phyloP scores from a whole-genome alignment of 2,888 invertebrate species.

The Monoplex corrugatus region DNA sequence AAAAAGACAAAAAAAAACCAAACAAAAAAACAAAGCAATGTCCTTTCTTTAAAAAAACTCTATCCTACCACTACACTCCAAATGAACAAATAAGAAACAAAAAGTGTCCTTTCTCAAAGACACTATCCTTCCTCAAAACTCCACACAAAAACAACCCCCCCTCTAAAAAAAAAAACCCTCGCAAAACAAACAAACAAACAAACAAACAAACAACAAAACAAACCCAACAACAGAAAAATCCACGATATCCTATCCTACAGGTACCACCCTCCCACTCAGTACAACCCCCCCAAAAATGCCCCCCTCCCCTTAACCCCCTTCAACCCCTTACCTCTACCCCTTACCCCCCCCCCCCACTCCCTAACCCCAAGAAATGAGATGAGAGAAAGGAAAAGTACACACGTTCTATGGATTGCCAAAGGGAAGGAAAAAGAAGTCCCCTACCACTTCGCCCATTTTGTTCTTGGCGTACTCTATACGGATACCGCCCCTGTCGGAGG shows the following conservation, averaged over 20 bases:
- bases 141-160: not conserved
- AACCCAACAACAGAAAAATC: not conserved
- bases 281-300: no score
- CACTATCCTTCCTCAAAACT: not conserved
- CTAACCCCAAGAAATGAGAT: no score
- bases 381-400: constrained; percentile 5
- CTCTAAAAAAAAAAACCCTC: not conserved
- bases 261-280: not conserved
- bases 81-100: no score
- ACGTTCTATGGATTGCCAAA: constrained; percentile 57
- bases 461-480: constrained; percentile 99
- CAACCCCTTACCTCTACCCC: not conserved
- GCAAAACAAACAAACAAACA: not conserved
- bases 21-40: not conserved
- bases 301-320: not conserved
- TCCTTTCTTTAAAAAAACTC: not conserved
- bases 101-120: no score
- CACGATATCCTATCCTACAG: not conserved
- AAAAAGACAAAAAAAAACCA: not conserved
- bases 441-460: constrained; percentile 94
- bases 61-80: no score
- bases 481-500: constrained; percentile 97
- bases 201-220: not conserved
- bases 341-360: not conserved
- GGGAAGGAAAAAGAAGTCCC: constrained; percentile 56